A percentile compares a stretch with the other conserved stretches of the same genome.
Conservation (phyloP, 2,797 vertebrate genomes). For the Myotis findleyi region DNA sequence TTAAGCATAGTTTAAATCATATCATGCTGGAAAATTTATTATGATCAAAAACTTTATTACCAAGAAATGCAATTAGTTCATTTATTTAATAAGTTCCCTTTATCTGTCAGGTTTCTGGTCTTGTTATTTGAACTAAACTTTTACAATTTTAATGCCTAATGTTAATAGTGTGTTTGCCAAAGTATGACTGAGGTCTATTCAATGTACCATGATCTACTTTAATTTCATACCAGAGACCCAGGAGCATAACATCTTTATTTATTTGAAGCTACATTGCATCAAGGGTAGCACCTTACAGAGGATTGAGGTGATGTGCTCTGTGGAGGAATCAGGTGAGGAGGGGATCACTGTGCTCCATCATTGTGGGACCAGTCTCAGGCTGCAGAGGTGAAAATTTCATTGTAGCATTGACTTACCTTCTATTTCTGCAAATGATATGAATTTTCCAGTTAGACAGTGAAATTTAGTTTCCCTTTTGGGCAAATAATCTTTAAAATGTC, state of each 20-base stretch:
- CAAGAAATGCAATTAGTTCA: not conserved
- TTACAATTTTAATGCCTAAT: not conserved
- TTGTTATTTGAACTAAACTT: slow-evolving; percentile 26
- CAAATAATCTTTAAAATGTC: not conserved
- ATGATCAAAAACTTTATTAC: slow-evolving; percentile 8
- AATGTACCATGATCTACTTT: not conserved
- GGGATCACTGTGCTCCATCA: not conserved
- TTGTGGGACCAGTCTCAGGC: not conserved
- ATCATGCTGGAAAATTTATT: slow-evolving; percentile 22
- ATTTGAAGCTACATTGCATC: not conserved
- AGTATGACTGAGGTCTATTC: not conserved
- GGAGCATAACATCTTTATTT: not conserved
- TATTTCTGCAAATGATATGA: not conserved
- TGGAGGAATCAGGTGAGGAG: not conserved
- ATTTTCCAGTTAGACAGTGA: not conserved
- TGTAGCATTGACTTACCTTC: not conserved
- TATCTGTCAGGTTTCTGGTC: slow-evolving; percentile 33
- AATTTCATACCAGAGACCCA: not conserved
- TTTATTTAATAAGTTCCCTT: not conserved
- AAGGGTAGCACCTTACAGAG: not conserved
- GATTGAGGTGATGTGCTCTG: accelerated
- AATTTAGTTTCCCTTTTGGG: not conserved
- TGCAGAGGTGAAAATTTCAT: not conserved
- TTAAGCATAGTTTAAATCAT: not conserved
- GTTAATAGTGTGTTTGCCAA: not conserved